phyloP scores from a whole-genome alignment of 2,113 vertebrate species.

The Xenus cinereus region DNA sequence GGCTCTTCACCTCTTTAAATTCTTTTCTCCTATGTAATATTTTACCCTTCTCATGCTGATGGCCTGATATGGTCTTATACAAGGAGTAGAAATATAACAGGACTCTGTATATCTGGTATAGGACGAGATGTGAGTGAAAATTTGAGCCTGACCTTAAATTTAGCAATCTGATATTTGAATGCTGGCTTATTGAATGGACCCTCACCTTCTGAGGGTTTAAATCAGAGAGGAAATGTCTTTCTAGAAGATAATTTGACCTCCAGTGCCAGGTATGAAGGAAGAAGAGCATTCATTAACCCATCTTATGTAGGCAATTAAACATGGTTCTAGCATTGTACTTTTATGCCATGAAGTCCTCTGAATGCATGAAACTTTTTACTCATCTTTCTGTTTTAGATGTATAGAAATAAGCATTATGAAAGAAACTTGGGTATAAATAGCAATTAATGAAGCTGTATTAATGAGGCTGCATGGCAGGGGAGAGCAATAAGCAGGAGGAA shows the following conservation, averaged over 20 bases:
- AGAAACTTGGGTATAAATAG: not conserved
- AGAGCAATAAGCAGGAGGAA: not conserved
- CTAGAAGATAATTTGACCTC: not conserved
- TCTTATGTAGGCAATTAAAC: not conserved
- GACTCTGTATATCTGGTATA: not conserved
- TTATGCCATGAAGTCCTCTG: not conserved
- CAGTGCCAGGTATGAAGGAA: not conserved
- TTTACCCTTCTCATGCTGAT: not conserved
- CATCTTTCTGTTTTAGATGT: not conserved
- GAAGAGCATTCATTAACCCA: not conserved
- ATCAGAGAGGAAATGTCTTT: not conserved
- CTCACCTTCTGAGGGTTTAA: not conserved
- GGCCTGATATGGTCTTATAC: accelerated
- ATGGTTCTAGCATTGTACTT: not conserved
- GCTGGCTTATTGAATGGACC: not conserved
- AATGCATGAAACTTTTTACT: not conserved
- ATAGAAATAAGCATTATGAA: not conserved
- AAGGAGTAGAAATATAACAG: not conserved
- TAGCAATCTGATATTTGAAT: not conserved
- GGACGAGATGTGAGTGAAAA: not conserved
- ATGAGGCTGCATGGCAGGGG: not conserved
- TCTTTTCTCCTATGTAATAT: not conserved
- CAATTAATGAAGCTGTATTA: not conserved
- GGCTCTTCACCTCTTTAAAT: not conserved
- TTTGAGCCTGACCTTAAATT: not conserved